phyloP scores from a whole-genome alignment of 2,113 vertebrate species.

The Sardina pilchardus region DNA sequence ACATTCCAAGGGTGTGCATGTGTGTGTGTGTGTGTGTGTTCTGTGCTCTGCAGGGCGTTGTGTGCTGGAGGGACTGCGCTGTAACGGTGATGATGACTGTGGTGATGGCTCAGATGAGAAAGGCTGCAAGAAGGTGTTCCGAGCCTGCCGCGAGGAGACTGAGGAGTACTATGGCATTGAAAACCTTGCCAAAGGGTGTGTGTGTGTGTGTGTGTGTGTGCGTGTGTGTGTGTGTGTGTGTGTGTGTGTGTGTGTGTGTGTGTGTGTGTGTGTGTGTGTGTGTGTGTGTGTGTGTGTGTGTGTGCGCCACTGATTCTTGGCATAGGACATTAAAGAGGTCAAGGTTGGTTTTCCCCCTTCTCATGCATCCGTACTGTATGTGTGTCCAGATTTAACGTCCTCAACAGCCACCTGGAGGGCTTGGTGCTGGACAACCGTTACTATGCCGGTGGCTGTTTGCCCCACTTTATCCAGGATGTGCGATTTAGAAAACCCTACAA shows the following conservation, averaged over 20 bases:
- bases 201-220: constrained; percentile 25
- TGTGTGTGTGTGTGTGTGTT: not conserved
- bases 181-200: constrained; percentile 87
- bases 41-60: constrained; percentile 79
- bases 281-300: constrained; percentile 4
- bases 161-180: constrained; percentile 90
- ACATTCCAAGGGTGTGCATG: not conserved
- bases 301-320: not conserved
- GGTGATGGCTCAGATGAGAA: constrained; percentile 88
- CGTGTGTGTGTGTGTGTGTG: constrained; percentile 17
- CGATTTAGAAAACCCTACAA: constrained; percentile 91
- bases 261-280: constrained; percentile 68
- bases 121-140: constrained; percentile 73
- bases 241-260: constrained; percentile 26
- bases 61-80: constrained; percentile 78
- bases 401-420: constrained; percentile 83
- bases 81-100: constrained; percentile 92
- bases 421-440: constrained; percentile 88
- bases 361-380: not conserved
- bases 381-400: constrained; percentile 80
- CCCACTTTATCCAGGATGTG: constrained; percentile 80
- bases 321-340: not conserved
- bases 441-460: constrained; percentile 83
- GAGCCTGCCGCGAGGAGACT: constrained; percentile 76
- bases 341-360: not conserved